These are phyloP conservation scores for Catalaphyllia jardinei DNA, from an alignment of 64 coral and sea anemone genomes.

Conservation along the genomic window DNA sequence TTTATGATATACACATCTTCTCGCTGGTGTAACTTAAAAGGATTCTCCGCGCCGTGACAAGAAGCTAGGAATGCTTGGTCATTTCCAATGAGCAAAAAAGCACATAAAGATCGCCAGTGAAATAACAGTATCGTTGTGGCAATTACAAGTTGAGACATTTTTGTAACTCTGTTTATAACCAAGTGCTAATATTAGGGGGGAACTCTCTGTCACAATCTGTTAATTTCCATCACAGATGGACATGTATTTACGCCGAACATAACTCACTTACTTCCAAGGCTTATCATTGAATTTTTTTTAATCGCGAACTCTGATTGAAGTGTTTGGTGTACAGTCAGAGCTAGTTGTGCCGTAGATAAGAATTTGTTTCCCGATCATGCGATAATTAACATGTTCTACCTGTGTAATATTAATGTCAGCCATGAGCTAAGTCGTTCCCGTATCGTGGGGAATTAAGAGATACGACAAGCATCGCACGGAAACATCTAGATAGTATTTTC, in stretches of 20 bases:
- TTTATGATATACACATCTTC: too few relatives aligned
- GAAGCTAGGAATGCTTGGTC: too few relatives aligned
- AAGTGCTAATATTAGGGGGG: too few relatives aligned
- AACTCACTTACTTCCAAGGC: background rate
- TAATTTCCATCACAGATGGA: too few relatives aligned
- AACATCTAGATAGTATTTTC: background rate
- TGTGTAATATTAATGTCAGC: background rate
- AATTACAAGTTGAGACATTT: too few relatives aligned
- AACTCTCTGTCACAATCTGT: too few relatives aligned
- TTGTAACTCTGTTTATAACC: too few relatives aligned
- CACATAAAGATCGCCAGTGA: too few relatives aligned
- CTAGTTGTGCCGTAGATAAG: background rate
- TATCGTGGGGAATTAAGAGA: background rate
- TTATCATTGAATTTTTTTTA: slow-evolving; percentile 19
- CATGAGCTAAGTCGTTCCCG: background rate
- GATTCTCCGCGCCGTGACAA: too few relatives aligned
- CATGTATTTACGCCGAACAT: background rate
- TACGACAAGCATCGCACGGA: background rate
- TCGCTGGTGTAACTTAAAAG: too few relatives aligned
- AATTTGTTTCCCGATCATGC: background rate
- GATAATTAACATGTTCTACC: background rate
- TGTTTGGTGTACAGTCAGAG: background rate
- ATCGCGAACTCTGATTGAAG: background rate
- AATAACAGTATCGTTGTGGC: too few relatives aligned
- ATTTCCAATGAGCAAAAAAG: too few relatives aligned